Percentiles rank a stretch among this genome's conserved stretches.
Conservation (phyloP, 2,113 vertebrate species). For the Martes martes region DNA sequence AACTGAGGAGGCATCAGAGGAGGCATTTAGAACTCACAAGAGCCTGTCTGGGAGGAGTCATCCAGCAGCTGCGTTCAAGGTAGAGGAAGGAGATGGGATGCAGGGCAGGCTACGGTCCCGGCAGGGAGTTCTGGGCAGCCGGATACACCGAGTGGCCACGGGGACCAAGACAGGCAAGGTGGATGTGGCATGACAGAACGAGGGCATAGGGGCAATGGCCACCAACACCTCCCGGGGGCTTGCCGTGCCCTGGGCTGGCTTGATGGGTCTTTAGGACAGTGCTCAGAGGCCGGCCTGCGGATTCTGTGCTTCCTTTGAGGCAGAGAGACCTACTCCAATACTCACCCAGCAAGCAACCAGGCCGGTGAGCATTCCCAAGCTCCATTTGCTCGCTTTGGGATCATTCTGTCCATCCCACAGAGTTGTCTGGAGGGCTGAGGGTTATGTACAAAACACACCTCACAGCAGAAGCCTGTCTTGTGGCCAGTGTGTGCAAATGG, state of each 20-base stretch:
- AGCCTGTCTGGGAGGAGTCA: background rate
- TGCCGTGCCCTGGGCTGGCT: background rate
- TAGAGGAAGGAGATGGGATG: background rate
- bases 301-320: background rate
- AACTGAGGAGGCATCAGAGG: background rate
- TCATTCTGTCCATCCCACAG: too few relatives aligned
- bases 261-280: rapidly evolving
- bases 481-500: background rate
- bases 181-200: background rate
- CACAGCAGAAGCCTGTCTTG: rapidly evolving
- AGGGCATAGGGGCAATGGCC: rapidly evolving
- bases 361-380: background rate
- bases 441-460: background rate
- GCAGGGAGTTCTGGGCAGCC: background rate
- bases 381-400: background rate
- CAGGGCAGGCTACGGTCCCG: rapidly evolving
- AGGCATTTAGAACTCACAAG: background rate
- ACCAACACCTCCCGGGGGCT: rapidly evolving
- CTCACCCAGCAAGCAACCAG: rapidly evolving
- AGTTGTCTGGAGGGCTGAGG: background rate
- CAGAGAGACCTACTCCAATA: background rate
- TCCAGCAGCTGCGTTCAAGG: rapidly evolving
- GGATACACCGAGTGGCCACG: background rate
- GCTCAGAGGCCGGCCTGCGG: rapidly evolving
- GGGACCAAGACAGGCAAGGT: rapidly evolving